Evolutionary conservation across 1,140 invertebrate genomes (phyloP), one percentile per base, ranked within the genome.

Genomic region (Orchesella cincta): DNA sequence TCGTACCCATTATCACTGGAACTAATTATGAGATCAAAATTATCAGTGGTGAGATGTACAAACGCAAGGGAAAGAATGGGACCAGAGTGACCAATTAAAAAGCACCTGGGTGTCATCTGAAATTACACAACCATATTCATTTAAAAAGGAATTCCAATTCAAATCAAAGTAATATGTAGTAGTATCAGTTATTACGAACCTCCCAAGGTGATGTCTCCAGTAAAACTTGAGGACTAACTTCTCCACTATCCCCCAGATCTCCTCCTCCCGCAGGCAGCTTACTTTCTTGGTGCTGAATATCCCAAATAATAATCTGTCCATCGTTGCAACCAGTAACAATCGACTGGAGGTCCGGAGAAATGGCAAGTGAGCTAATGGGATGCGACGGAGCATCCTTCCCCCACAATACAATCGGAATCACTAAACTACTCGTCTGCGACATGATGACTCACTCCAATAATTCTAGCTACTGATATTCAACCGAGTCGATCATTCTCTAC

Each of bases 231-330:
- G 26, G 29, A 73, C 31, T 28, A 75, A 70, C n/a, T 23, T 57
- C 54, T 8, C 23, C 54, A 12, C 23, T 23, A 26, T 26, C 54
- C 54, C 3, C 8, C 54, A 14, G 14, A 57, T 12, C 54, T 23
- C n/a, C 8, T 14, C 8, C 54, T 23, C 54, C 54, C 8, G 12
- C 54, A 8, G 12, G 12, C 54, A 57, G 26, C 54, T 57, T 57
- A 23, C 54, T 57, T 23, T 57, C 92, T 79, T 91, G 91, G 1
- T 93, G 92, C 81, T 94, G 91, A 26, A 98, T 92, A 87, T 95
- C 91, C 98, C 98, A 99, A 26, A 99, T 88, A 85, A 95, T 96
- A 83, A 99, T 96, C 85, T 99, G 97, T 31, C 98, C 98, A 88
- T 99, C 97, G 83, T 97, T 94, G 85, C 95, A 98, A 39, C 97